Evolutionary conservation across 2,888 invertebrate species (phyloP).

Genomic region (Cataglyphis altisquamis): DNA sequence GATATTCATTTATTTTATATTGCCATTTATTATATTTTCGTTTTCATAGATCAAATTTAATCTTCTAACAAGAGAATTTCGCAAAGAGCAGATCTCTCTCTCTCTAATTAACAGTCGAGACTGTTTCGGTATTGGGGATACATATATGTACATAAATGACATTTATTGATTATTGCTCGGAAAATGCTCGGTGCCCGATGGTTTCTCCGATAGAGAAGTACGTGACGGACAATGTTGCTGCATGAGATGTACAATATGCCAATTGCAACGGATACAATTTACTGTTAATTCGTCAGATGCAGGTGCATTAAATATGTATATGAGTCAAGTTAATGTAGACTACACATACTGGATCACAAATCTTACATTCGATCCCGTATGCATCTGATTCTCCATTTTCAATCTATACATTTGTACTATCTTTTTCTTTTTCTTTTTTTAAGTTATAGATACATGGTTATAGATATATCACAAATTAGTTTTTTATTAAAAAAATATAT

Average conservation of each 20-base stretch:
- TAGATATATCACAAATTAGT: not conserved
- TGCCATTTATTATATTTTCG: not conserved
- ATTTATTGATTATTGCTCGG: slow-evolving; percentile 39
- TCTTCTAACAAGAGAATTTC: not conserved
- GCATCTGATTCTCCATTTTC: not conserved
- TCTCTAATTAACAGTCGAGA: slow-evolving; percentile 16
- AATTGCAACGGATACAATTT: slow-evolving; percentile 22
- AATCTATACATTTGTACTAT: not conserved
- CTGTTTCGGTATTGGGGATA: not conserved
- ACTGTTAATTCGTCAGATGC: slow-evolving; percentile 22
- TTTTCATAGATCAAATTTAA: slow-evolving; percentile 3
- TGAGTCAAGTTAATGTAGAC: not conserved
- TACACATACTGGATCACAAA: not conserved
- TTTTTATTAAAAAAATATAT: not conserved
- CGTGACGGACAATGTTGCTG: slow-evolving; percentile 11
- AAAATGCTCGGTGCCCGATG: not conserved
- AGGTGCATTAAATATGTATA: not conserved
- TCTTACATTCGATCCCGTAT: not conserved
- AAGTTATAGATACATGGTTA: not conserved
- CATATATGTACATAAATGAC: not conserved
- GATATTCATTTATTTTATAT: not conserved
- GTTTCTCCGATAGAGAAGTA: slow-evolving; percentile 19
- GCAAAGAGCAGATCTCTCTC: not conserved
- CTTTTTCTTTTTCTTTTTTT: not conserved
- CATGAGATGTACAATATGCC: slow-evolving; percentile 8